Conservation (phyloP, 2,113 vertebrate genomes). For the Semnornis frantzii region DNA sequence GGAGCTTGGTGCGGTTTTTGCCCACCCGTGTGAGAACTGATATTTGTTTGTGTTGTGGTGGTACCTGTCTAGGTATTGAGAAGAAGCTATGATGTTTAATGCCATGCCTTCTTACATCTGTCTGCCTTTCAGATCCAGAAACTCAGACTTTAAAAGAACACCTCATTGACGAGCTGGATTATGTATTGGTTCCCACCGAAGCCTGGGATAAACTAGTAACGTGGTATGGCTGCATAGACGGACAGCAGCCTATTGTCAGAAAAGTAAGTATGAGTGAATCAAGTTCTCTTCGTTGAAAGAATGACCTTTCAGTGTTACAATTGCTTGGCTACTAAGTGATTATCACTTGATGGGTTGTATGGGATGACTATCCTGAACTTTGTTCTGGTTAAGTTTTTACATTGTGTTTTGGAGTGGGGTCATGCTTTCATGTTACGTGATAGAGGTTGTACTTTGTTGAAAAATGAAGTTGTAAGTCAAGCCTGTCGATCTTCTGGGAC, state of each 20-base stretch:
- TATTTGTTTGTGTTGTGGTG: accelerated
- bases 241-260: conserved; percentile 90
- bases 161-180: conserved; percentile 95
- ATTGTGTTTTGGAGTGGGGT: background rate
- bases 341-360: background rate
- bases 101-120: background rate
- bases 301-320: background rate
- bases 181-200: conserved; percentile 92
- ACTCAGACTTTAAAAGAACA: conserved; percentile 91
- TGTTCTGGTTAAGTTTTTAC: background rate
- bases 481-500: background rate
- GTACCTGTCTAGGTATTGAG: background rate
- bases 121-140: conserved; percentile 82
- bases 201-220: conserved; percentile 91
- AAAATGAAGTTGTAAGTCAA: background rate
- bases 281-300: background rate
- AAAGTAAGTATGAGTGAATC: conserved; percentile 79
- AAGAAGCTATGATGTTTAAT: background rate
- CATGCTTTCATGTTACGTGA: background rate
- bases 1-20: background rate
- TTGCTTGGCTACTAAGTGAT: background rate
- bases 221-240: conserved; percentile 91
- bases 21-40: accelerated
- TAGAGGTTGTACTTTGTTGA: background rate
- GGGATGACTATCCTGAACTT: background rate